phyloP scores from a whole-genome alignment of 2,797 vertebrate species.

The Coendou prehensilis region DNA sequence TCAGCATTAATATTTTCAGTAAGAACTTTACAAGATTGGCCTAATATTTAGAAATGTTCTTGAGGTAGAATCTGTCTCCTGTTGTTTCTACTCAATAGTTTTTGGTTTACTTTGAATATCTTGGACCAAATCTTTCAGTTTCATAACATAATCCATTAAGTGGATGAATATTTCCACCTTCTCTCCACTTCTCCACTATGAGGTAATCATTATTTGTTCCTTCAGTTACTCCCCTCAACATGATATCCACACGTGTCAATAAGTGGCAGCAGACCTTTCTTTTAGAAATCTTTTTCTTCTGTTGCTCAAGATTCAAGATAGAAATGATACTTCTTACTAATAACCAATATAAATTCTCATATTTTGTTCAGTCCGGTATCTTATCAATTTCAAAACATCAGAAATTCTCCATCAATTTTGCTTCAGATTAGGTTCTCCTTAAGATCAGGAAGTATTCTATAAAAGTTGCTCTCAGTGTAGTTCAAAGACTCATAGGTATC shows the following conservation, averaged over 20 bases:
- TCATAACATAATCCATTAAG: not conserved
- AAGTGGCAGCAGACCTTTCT: not conserved
- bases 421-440: not conserved
- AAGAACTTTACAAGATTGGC: not conserved
- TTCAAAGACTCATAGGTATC: not conserved
- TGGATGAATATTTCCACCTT: not conserved
- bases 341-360: not conserved
- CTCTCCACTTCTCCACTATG: not conserved
- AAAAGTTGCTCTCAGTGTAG: not conserved
- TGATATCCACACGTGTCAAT: not conserved
- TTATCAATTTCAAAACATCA: not conserved
- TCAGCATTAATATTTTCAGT: not conserved
- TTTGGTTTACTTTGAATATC: not conserved
- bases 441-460: not conserved
- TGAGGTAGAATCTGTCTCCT: not conserved
- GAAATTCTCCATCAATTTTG: not conserved
- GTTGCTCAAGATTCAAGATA: not conserved
- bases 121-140: not conserved
- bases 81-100: not conserved
- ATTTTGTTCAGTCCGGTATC: not conserved
- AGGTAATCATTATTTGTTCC: not conserved
- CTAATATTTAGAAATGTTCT: not conserved
- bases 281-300: not conserved
- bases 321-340: not conserved
- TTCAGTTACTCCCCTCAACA: not conserved